Percentiles rank a stretch among this genome's conserved stretches.
phyloP scores from a whole-genome alignment of 2,113 vertebrate species.

The Coracopsis vasa region DNA sequence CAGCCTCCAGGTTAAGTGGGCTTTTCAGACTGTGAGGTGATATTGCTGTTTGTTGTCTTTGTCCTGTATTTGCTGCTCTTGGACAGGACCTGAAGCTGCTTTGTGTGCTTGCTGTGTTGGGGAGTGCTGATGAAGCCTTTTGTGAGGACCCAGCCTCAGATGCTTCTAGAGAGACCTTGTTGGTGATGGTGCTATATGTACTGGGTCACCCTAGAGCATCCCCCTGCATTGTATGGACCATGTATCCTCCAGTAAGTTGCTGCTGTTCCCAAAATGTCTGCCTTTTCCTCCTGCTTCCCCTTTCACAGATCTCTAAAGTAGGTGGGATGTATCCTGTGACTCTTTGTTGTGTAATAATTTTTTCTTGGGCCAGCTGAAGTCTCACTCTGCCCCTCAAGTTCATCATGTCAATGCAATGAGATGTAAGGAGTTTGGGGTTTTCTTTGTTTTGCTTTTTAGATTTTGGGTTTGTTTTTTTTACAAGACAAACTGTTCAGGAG shows the following conservation, averaged over 20 bases:
- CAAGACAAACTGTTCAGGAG: neutral
- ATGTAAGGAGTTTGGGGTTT: neutral
- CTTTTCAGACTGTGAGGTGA: accelerated
- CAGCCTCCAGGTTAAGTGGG: accelerated
- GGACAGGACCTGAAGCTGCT: accelerated
- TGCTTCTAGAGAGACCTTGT: neutral
- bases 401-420: too few species aligned
- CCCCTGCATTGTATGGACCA: accelerated
- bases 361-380: neutral
- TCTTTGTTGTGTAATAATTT: neutral
- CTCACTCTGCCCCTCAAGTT: neutral
- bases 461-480: neutral
- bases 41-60: accelerated
- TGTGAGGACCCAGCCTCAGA: neutral
- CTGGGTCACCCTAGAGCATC: neutral
- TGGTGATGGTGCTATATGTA: neutral
- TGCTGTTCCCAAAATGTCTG: accelerated
- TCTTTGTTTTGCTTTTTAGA: neutral
- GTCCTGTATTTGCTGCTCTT: accelerated
- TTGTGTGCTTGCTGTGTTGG: accelerated
- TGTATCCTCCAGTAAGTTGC: neutral
- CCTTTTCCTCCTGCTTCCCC: neutral
- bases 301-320: accelerated
- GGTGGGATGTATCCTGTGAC: too few species aligned
- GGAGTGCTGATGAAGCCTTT: neutral